Conservation (phyloP, 2,113 vertebrate genomes). For the Muntiacus muntjak region DNA sequence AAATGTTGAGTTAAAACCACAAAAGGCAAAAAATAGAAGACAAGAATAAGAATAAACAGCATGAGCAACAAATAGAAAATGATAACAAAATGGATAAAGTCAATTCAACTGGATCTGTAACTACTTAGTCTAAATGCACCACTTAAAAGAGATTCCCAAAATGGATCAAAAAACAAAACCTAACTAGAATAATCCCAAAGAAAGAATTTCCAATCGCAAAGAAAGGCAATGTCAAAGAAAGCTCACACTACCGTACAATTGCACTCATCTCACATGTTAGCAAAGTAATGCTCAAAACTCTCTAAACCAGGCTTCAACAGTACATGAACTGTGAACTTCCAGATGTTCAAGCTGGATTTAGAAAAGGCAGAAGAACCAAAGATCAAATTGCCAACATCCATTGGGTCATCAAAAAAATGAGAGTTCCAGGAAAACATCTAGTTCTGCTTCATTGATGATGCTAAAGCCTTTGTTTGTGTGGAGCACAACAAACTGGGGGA, state of each 20-base stretch:
- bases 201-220: not conserved
- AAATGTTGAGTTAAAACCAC: not conserved
- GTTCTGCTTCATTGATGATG: not conserved
- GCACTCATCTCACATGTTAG: not conserved
- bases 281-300: not conserved
- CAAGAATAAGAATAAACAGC: not conserved
- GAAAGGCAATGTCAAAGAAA: not conserved
- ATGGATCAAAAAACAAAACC: not conserved
- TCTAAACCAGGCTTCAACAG: not conserved
- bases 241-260: accelerated
- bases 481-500: not conserved
- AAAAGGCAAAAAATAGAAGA: not conserved
- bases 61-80: not conserved
- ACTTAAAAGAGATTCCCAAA: not conserved
- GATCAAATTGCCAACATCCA: not conserved
- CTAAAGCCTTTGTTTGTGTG: not conserved
- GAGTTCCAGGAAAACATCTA: not conserved
- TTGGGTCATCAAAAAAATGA: not conserved
- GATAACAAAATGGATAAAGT: not conserved
- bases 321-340: not conserved
- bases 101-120: not conserved
- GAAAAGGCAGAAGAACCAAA: not conserved
- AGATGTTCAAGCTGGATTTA: not conserved
- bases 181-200: not conserved
- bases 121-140: not conserved